Evolutionary conservation across 92 coral and sea anemone genomes (phyloP), one percentile per base, ranked within the genome.

Genomic region (Palythoa grandiflora): DNA sequence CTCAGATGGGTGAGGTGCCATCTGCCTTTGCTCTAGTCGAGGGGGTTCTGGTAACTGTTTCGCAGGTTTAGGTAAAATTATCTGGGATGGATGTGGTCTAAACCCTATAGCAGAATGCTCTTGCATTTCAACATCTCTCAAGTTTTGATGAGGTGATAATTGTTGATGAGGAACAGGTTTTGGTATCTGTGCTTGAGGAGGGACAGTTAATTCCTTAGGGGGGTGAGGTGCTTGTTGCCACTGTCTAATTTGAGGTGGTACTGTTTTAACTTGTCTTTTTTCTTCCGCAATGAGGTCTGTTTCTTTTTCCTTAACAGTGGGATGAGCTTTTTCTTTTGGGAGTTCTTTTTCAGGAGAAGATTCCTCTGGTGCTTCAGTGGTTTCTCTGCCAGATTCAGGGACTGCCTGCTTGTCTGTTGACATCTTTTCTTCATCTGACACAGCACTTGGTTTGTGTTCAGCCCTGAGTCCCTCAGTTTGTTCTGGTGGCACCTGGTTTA

Each of bases 1-100:
- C n/a, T 1, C 9, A 48, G 19, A 9, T 17, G 6, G 80, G 1
- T 21, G 80, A n/a, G 65, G 16, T 48, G 80, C 19, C 60, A 12
- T 9, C 3, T 11, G 63, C 9, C 53, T 59, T 9, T 38, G 63
- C n/a, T 19, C 60, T 15, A 50, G 44, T 47, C 36, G 79, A 55
- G 54, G 79, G 17, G 57, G 59, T 38, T 78, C 71, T 19, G 52
- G 55, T 68, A 63, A 78, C 70, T 78, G 83, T 16, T 78, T 68
- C 4, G 14, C 19, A 10, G 71, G 68, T 16, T 47, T 9, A 10
- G 44, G 47, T 66, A 75, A 61, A 10, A 55, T 59, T 39, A 44
- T 21, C 73, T 47, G 60, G 48, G 74, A 59, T n/a, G 85, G 86
- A 12, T 28, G 86, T 47, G 86, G 16, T 44, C 44, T 48, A 11